Conservation (phyloP, 1,140 invertebrate genomes). For the Mamestra configurata region DNA sequence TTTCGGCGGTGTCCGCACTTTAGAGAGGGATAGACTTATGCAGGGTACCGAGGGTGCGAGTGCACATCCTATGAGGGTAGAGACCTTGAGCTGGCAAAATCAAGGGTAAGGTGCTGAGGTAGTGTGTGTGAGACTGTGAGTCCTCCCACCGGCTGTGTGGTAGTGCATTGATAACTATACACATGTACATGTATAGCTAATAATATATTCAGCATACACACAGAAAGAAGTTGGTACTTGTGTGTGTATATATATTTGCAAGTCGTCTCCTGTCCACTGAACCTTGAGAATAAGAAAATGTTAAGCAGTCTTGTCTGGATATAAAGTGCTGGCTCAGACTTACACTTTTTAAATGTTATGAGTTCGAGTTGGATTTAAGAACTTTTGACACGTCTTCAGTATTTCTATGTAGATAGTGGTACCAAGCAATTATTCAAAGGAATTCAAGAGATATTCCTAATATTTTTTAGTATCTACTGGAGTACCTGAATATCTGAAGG, state of each 20-base stretch:
- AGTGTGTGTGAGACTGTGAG: constrained; percentile 72
- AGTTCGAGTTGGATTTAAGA: constrained; percentile 13
- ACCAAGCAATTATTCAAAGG: no score
- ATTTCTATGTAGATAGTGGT: not conserved
- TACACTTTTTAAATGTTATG: constrained; percentile 40
- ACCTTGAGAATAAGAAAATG: constrained; percentile 45
- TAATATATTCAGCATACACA: constrained; percentile 47
- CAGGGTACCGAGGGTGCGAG: constrained; percentile 69
- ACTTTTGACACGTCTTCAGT: constrained; percentile 9
- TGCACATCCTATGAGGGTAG: constrained; percentile 77
- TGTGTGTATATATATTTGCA: constrained; percentile 47
- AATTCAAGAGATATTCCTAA: no score
- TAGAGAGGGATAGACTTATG: constrained; percentile 78
- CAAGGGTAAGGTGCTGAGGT: constrained; percentile 81
- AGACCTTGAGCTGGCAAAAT: constrained; percentile 87
- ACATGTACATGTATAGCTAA: constrained; percentile 45
- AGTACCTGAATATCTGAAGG: no score
- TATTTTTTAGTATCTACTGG: no score
- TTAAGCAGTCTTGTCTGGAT: constrained; percentile 43
- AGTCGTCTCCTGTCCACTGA: constrained; percentile 49
- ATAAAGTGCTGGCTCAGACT: constrained; percentile 20
- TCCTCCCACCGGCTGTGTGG: constrained; percentile 67
- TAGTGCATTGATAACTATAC: constrained; percentile 59
- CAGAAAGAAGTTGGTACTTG: constrained; percentile 43
- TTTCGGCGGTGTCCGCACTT: constrained; percentile 82